phyloP scores from a whole-genome alignment of 2,113 vertebrate species.

The Phalacrocorax carbo region DNA sequence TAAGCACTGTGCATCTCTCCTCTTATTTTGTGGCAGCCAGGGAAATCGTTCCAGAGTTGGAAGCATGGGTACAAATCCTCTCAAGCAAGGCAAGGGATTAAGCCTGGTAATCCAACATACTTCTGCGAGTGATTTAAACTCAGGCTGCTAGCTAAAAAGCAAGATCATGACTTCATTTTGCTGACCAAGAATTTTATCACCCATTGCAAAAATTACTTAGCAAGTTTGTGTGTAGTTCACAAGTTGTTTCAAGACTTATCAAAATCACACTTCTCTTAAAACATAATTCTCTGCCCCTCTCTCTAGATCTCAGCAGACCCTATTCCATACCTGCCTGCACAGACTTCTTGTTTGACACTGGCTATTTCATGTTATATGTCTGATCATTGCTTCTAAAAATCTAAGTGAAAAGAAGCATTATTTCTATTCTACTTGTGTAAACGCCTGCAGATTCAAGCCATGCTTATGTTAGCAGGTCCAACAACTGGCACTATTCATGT shows the following conservation, averaged over 20 bases:
- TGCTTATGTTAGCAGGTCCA: background rate
- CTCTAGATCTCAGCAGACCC: background rate
- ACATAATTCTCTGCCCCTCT: background rate
- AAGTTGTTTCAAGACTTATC: background rate
- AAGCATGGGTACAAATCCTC: background rate
- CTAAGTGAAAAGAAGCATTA: background rate
- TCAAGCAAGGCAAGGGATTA: conserved; percentile 37
- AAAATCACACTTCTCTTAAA: background rate
- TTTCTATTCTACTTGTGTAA: background rate
- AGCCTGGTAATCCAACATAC: background rate
- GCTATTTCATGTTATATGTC: background rate
- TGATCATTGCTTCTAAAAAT: background rate
- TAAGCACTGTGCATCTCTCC: background rate
- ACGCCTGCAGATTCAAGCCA: background rate
- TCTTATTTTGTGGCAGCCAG: background rate
- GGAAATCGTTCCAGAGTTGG: background rate
- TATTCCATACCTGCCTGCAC: background rate
- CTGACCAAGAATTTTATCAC: background rate
- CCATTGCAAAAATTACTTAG: background rate
- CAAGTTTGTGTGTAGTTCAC: background rate
- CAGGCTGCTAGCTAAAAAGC: background rate
- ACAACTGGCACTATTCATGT: background rate
- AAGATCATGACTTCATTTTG: background rate
- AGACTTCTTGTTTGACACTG: background rate
- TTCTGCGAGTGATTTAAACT: background rate